phyloP scores from a whole-genome alignment of 2,888 invertebrate species.

The Zeuzera pyrina region DNA sequence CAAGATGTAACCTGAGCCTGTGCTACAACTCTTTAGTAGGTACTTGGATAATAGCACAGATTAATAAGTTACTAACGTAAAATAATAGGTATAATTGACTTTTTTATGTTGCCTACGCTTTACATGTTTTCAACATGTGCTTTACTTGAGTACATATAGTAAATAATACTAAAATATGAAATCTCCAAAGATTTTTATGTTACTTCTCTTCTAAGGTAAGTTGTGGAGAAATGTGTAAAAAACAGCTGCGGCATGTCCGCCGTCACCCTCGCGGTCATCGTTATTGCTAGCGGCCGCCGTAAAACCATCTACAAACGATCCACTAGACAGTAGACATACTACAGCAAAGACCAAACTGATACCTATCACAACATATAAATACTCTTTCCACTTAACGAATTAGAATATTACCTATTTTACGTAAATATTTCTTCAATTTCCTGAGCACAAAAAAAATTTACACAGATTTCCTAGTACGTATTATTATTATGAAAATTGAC shows the following conservation, averaged over 20 bases:
- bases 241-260: slow-evolving; percentile 70
- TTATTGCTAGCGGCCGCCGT: slow-evolving; percentile 49
- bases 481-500: too few species aligned
- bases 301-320: slow-evolving; percentile 63
- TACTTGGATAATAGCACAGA: too few species aligned
- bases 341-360: slow-evolving; percentile 22
- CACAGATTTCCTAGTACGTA: too few species aligned
- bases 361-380: slow-evolving; percentile 46
- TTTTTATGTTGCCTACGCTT: too few species aligned
- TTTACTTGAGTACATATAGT: not conserved
- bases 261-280: slow-evolving; percentile 58
- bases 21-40: too few species aligned
- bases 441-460: not conserved
- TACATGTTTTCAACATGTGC: too few species aligned
- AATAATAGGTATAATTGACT: too few species aligned
- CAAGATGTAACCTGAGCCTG: too few species aligned
- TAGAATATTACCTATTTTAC: not conserved
- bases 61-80: too few species aligned
- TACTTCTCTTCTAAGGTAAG: slow-evolving; percentile 39
- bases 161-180: not conserved
- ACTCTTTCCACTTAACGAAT: slow-evolving; percentile 32
- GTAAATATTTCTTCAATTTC: too few species aligned
- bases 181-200: slow-evolving; percentile 23
- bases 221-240: slow-evolving; percentile 69
- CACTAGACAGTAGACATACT: slow-evolving; percentile 12